A percentile compares a stretch with the other conserved stretches of the same genome.
Conservation (phyloP, 2,113 vertebrate genomes). For the Galeopterus variegatus region DNA sequence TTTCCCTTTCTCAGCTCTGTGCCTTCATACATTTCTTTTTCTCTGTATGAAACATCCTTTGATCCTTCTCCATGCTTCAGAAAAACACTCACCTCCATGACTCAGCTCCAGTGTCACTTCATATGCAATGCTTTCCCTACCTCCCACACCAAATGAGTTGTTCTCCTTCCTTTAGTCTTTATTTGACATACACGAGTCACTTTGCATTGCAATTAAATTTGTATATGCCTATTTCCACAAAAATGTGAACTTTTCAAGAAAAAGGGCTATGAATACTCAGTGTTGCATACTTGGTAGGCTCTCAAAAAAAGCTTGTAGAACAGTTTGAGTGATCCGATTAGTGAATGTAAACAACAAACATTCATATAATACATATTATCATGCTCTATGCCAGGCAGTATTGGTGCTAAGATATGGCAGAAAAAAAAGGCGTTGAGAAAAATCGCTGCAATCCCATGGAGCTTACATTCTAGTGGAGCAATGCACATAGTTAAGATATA, state of each 20-base stretch:
- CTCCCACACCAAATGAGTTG: conserved; percentile 32
- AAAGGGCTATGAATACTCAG: not conserved
- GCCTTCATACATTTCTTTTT: conserved; percentile 25
- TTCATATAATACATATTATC: not conserved
- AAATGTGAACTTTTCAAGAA: conserved; percentile 44
- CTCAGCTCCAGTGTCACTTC: conserved; percentile 70
- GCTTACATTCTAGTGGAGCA: not conserved
- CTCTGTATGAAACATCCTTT: conserved; percentile 1
- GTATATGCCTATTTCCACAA: conserved; percentile 17
- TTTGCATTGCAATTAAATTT: conserved; percentile 59
- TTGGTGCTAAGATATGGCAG: not conserved
- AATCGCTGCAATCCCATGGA: not conserved
- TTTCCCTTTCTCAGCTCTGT: not conserved
- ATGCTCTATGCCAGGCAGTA: not conserved
- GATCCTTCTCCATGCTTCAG: conserved; percentile 39
- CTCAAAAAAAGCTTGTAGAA: conserved; percentile 22
- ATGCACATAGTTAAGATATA: not conserved
- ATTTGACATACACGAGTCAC: conserved; percentile 56
- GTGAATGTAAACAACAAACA: not conserved
- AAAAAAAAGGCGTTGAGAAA: not conserved
- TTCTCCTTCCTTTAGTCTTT: conserved; percentile 30
- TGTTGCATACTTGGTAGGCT: not conserved
- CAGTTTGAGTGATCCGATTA: not conserved
- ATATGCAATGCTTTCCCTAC: conserved; percentile 8
- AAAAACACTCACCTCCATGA: conserved; percentile 65